Evolutionary conservation across 2,797 vertebrate genomes (phyloP), one percentile per base, ranked within the genome.

Genomic region (Protonibea diacanthus): DNA sequence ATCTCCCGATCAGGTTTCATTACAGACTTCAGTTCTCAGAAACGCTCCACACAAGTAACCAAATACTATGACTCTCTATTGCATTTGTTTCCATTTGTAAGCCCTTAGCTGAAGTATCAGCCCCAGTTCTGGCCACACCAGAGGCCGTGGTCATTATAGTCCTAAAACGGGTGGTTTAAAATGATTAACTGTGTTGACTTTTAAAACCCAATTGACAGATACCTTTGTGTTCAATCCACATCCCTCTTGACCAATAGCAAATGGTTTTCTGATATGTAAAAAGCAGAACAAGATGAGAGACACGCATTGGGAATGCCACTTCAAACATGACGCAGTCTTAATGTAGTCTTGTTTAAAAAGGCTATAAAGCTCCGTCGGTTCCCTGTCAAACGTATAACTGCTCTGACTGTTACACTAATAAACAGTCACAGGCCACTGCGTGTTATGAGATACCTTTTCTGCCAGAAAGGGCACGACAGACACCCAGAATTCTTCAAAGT

Each of bases 51-150:
- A 49, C 21, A 65, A 63, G 60, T 82, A 88, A 86, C 62, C 42
- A 64, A 74, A 87, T 42, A 17, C 40, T 53, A 29, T 82, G 33
- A 56, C 80, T 78, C 52, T 56, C 27, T 25, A 33, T 25, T 73
- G 38, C 40, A n/a, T 87, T 71, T 81, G 62, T 89, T 91, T 89
- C 79, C 76, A 74, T 83, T 12, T 72, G 10, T 38, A 49, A n/a
- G 25, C 75, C 55, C 49, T 67, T 65, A 66, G 69, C 79, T 83
- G 40, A 84, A 70, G 42, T 42, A 45, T 49, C 25, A 52, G 25
- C 9, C 3, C 44, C 52, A 63, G 58, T 67, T 74, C n/a, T 61
- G 27, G 62, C 56, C 38, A 33, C 63, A 62, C 52, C 48, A 75
- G 69, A 73, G 33, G 55, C 11, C 23, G 62, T 76, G 73, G 33